These are phyloP conservation scores for Dexiosoma caninum DNA, from an alignment of 2,888 invertebrate genomes.

Conservation along the genomic window DNA sequence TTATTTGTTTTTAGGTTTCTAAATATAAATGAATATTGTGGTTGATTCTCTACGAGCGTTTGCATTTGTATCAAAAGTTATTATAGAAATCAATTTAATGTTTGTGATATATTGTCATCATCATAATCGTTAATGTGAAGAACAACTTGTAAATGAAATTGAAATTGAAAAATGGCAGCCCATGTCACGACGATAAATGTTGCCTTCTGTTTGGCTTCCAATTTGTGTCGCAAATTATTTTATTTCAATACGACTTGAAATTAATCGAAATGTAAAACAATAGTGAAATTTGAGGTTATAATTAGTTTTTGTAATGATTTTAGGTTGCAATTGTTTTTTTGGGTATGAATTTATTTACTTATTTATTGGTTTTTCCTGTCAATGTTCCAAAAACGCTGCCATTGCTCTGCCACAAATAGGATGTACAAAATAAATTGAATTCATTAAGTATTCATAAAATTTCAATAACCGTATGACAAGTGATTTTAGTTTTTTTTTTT, in stretches of 20 bases:
- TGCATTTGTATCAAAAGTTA: neutral
- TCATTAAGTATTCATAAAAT: too few relatives aligned
- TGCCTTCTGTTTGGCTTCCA: neutral
- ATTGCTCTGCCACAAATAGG: too few relatives aligned
- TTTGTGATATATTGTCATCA: slow-evolving; percentile 2
- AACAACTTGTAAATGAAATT: slow-evolving; percentile 1
- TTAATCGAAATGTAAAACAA: neutral
- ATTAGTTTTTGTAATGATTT: neutral
- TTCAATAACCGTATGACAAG: too few relatives aligned
- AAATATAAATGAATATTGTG: neutral
- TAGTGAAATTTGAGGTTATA: neutral
- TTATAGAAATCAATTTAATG: slow-evolving; percentile 25
- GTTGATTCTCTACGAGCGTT: neutral
- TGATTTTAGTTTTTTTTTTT: too few relatives aligned
- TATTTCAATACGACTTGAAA: neutral
- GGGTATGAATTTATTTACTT: neutral
- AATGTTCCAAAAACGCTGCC: too few relatives aligned
- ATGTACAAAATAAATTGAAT: too few relatives aligned
- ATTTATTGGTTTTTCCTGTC: too few relatives aligned
- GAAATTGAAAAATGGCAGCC: neutral
- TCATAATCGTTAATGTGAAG: neutral
- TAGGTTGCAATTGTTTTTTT: neutral
- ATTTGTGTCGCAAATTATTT: neutral
- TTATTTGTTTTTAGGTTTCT: too few relatives aligned
- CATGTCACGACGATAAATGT: neutral